Conservation (phyloP, 2,888 invertebrate genomes). For the Tetragonula carbonaria region DNA sequence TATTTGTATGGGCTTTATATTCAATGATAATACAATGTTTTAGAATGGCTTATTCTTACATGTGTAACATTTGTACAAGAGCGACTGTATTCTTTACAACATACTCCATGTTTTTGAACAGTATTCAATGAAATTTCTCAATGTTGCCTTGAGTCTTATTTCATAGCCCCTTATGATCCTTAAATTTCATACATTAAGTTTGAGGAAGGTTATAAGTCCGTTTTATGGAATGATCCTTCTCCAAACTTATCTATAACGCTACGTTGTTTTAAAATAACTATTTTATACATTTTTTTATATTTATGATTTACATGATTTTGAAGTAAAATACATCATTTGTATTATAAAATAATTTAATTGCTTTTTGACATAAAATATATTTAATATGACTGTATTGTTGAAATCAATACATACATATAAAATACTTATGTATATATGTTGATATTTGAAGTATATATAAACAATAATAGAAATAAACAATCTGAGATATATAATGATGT, state of each 20-base stretch:
- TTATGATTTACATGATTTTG: conserved; percentile 11
- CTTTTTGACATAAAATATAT: conserved; percentile 19
- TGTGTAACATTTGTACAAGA: conserved; percentile 72
- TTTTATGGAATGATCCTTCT: not conserved
- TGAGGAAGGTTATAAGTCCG: not conserved
- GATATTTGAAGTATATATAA: conserved; percentile 14
- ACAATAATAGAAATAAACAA: not conserved
- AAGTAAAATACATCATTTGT: conserved; percentile 25
- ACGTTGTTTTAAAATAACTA: conserved; percentile 38
- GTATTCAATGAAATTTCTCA: conserved; percentile 67
- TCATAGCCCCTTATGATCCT: conserved; percentile 39
- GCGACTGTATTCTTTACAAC: conserved; percentile 71
- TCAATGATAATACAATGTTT: conserved; percentile 70
- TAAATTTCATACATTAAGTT: conserved; percentile 7
- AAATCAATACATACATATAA: conserved; percentile 12
- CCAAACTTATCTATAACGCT: not conserved
- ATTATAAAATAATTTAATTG: conserved; percentile 38
- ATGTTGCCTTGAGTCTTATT: conserved; percentile 59
- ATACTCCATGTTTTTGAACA: conserved; percentile 72
- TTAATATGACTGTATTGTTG: conserved; percentile 23
- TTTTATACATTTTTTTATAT: conserved; percentile 31
- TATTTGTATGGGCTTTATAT: conserved; percentile 80
- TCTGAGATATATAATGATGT: conserved; percentile 18
- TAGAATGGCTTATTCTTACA: conserved; percentile 71
- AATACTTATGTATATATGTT: not conserved